Evolutionary conservation across 2,113 vertebrate genomes (phyloP).

Genomic region (Dendropsophus ebraccatus): DNA sequence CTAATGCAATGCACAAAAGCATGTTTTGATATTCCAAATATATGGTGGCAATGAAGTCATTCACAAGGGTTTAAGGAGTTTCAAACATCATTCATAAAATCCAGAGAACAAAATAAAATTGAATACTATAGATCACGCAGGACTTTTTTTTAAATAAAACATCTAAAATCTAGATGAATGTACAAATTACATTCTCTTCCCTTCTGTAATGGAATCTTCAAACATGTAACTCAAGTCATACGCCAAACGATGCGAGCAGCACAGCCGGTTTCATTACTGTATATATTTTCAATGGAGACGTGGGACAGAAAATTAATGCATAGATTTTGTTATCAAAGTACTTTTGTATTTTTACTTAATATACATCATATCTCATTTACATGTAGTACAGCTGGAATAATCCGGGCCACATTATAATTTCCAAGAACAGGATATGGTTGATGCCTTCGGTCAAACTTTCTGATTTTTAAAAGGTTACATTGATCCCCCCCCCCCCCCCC

Average conservation of each 20-base stretch:
- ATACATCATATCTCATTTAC: constrained; percentile 51
- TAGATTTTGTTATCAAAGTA: constrained; percentile 35
- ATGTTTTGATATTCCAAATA: constrained; percentile 52
- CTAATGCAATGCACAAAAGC: constrained; percentile 55
- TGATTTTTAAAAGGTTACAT: too few species aligned
- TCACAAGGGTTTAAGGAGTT: constrained; percentile 55
- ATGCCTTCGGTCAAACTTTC: background rate
- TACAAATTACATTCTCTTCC: constrained; percentile 56
- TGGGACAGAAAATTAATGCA: constrained; percentile 24
- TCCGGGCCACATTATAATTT: background rate
- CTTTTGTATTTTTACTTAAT: constrained; percentile 31
- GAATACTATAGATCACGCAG: constrained; percentile 54
- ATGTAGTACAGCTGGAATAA: constrained; percentile 8
- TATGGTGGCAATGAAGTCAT: constrained; percentile 58
- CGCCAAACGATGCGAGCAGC: constrained; percentile 7
- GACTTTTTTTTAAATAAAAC: constrained; percentile 56
- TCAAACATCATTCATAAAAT: constrained; percentile 59
- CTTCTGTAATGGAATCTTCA: constrained; percentile 56
- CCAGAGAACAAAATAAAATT: constrained; percentile 58
- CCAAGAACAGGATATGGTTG: background rate
- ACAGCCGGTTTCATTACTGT: constrained; percentile 46
- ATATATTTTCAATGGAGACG: constrained; percentile 38
- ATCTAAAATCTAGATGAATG: constrained; percentile 57
- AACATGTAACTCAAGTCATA: constrained; percentile 55
- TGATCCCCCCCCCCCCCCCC: too few species aligned